Evolutionary conservation across 2,113 vertebrate genomes (phyloP), one percentile per base, ranked within the genome.

Genomic region (Numenius arquata): DNA sequence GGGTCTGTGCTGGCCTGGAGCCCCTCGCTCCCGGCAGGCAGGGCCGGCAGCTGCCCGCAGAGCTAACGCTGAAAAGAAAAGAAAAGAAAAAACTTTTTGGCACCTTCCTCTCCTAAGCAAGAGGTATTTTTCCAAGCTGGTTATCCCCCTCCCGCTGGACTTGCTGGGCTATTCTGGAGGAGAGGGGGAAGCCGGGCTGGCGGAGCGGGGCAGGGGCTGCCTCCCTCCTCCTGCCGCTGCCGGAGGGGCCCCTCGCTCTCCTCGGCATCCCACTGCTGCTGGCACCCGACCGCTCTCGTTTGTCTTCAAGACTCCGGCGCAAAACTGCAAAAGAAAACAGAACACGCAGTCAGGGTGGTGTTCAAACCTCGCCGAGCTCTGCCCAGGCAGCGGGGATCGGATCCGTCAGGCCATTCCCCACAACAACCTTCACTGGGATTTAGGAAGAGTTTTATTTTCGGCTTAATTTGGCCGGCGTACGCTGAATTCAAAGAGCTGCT

Each of bases 261-360:
- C 0, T 7, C 30, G 1, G 14, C 61, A 63, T 29, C 1, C 2
- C n/a, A 0, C 58, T n/a, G 91, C 67, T 36, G 32, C 6, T 16
- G 75, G 63, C 83, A 70, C 66, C 53, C 16, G 0, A 7, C 59
- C 0, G 72, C 3, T 15, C 38, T 43, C 34, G 0, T 15, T 48
- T 29, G 29, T 55, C 56, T 26, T n/a, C 65, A 15, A 15, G 70
- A 53, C 52, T 80, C 25, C 67, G 10, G 29, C 0, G 22, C 36
- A 50, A 66, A 70, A 55, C 85, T 80, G 89, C 58, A 18, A n/a
- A 32, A 79, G 45, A 78, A 72, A 82, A 32, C 16, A 43, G 52
- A 47, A 16, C 16, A 7, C 0, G 8, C n/a, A 0, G 32, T 15
- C 8, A 1, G 45, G 1, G 3, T 1, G 2, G 48, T 4, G 5